Conservation (phyloP, 2,797 vertebrate species). For the Eupleurogrammus muticus region DNA sequence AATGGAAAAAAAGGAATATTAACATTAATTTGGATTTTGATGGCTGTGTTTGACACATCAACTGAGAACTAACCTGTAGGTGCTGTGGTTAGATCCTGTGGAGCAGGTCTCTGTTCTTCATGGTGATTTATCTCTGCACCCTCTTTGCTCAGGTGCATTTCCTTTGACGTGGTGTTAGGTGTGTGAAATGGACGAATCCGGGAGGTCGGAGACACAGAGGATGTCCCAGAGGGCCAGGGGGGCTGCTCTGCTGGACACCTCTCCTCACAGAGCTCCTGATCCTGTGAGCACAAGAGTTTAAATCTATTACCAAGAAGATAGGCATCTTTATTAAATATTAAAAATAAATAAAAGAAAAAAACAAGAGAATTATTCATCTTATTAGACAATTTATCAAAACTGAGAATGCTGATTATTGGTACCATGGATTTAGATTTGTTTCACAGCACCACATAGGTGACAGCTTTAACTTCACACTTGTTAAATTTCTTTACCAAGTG, state of each 20-base stretch:
- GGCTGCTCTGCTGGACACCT: constrained; percentile 2
- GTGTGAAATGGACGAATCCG: neutral
- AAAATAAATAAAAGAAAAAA: too few species aligned
- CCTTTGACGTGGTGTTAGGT: neutral
- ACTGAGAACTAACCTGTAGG: constrained; percentile 8
- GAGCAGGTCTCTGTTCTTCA: constrained; percentile 7
- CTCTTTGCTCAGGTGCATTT: neutral
- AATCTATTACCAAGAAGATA: neutral
- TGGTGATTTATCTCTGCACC: neutral
- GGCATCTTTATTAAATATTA: too few species aligned
- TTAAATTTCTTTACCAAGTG: neutral
- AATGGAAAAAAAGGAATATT: neutral
- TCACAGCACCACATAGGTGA: neutral
- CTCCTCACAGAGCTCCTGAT: constrained; percentile 17
- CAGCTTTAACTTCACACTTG: neutral
- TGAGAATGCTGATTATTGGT: neutral
- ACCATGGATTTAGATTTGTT: neutral
- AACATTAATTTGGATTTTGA: too few species aligned
- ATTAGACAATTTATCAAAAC: neutral
- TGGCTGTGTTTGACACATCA: too few species aligned
- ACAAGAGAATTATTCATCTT: too few species aligned
- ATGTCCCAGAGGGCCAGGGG: constrained; percentile 8
- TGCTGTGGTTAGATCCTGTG: neutral
- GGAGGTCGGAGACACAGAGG: neutral
- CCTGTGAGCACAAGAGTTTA: constrained; percentile 18